Base-by-base conservation (phyloP, 2,888 invertebrate genomes). In the Dioctria rufipes region DNA sequence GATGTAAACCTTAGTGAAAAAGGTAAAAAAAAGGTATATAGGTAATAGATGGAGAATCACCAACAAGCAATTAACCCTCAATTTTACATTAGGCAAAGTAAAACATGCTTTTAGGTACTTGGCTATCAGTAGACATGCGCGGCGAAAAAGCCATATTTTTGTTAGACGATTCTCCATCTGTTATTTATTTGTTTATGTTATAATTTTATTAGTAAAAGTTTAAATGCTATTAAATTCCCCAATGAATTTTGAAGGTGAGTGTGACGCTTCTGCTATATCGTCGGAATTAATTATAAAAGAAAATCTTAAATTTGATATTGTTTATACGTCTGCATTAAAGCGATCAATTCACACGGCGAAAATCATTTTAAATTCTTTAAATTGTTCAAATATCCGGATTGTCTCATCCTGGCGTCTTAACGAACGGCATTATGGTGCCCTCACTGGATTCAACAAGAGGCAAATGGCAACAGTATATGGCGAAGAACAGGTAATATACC, bases 391-490 rank as follows among this genome's bases (percentile, higher is more conserved):
- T 83, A 89, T 96, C 82, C 94, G 94, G 0, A 89, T 94, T 37
- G 88, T 91, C 25, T 94, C 94, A 87, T 94, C 95, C 3, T 96
- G 96, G 96, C 91, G 96, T 8, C 89, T 96, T 8, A 96, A 96
- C 86, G 96, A 96, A 88, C 92, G 96, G 83, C 96, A 96, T 87
- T 96, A 96, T 85, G 96, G 96, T 81, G 95, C 94, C 39, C 91
- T 96, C 4, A 96, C 96, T 65, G 96, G 96, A n/a, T 91, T 96
- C 82, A 95, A 96, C 86, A 96, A 96, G 88, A 92, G 94, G 0
- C 96, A 96, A 89, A 96, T 96, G 4, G 96, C 96, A 40, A 94
- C 93, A 71, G 95, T 96, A 86, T 96, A 95, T 88, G 96, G 96
- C 8, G 96, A 96, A 86, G 94, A 94, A 37, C 95, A 95, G 90